These are phyloP conservation scores for Tenualosa ilisha DNA, from an alignment of 2,797 vertebrate species.

Conservation along the genomic window DNA sequence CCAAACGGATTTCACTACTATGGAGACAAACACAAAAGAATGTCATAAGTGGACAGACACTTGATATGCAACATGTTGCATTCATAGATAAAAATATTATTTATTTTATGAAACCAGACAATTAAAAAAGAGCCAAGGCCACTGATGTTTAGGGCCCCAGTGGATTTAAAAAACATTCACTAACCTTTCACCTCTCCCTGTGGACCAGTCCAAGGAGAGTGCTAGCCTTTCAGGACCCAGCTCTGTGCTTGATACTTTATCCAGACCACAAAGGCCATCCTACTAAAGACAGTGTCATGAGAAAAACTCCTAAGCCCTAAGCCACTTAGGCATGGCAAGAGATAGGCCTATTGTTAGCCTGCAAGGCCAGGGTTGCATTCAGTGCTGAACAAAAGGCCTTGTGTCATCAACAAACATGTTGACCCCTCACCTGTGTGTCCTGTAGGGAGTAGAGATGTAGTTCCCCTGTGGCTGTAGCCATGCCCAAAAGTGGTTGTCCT, in stretches of 20 bases:
- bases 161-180: background rate
- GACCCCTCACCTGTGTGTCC: conserved; percentile 77
- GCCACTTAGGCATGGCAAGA: background rate
- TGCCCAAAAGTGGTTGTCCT: conserved; percentile 76
- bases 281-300: conserved; percentile 71
- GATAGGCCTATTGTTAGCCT: background rate
- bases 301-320: conserved; percentile 17
- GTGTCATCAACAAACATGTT: background rate
- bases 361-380: background rate
- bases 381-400: background rate
- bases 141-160: background rate
- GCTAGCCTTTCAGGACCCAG: conserved; percentile 80
- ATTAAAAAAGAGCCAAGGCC: background rate
- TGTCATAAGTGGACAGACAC: background rate
- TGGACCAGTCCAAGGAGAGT: conserved; percentile 94
- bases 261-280: conserved; percentile 75
- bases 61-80: background rate
- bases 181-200: conserved; percentile 82
- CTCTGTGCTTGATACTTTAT: conserved; percentile 67
- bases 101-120: background rate
- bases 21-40: background rate
- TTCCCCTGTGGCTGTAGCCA: conserved; percentile 81
- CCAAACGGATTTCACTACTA: conserved; percentile 77
- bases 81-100: background rate
- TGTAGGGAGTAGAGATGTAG: conserved; percentile 79